Evolutionary conservation across 2,888 invertebrate species (phyloP).

Genomic region (Pyralis farinalis): DNA sequence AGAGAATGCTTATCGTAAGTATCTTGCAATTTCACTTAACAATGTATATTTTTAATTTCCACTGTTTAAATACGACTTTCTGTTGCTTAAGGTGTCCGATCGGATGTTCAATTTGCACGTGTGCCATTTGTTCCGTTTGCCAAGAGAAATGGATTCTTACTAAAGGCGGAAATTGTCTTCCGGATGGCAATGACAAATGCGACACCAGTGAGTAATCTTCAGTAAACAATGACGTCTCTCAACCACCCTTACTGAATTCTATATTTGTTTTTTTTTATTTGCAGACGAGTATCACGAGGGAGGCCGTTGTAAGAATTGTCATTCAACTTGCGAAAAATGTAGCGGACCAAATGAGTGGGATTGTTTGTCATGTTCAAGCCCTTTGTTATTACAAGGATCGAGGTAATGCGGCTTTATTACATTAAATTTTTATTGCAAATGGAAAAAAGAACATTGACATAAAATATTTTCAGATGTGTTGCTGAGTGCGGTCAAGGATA

Average conservation of each 20-base stretch:
- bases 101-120: constrained; percentile 88
- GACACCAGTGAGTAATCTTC: constrained; percentile 83
- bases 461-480: constrained; percentile 82
- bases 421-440: constrained; percentile 29
- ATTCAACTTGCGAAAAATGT: constrained; percentile 92
- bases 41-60: constrained; percentile 17
- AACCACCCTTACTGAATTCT: constrained; percentile 24
- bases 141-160: constrained; percentile 87
- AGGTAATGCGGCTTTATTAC: constrained; percentile 56
- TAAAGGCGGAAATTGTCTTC: constrained; percentile 87
- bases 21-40: constrained; percentile 20
- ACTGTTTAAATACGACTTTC: constrained; percentile 9
- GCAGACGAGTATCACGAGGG: constrained; percentile 88
- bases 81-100: constrained; percentile 82
- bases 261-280: constrained; percentile 42
- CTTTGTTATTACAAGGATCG: constrained; percentile 86
- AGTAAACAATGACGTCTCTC: constrained; percentile 29
- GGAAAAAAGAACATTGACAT: constrained; percentile 9
- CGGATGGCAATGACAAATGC: constrained; percentile 87
- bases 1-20: constrained; percentile 86
- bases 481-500: constrained; percentile 89
- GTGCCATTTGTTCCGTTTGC: constrained; percentile 87
- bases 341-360: constrained; percentile 88
- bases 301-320: constrained; percentile 89
- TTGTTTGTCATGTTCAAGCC: constrained; percentile 88